These are phyloP conservation scores for Hermaeophaga mercurialis DNA, from an alignment of 2,888 invertebrate species.

Conservation along the genomic window DNA sequence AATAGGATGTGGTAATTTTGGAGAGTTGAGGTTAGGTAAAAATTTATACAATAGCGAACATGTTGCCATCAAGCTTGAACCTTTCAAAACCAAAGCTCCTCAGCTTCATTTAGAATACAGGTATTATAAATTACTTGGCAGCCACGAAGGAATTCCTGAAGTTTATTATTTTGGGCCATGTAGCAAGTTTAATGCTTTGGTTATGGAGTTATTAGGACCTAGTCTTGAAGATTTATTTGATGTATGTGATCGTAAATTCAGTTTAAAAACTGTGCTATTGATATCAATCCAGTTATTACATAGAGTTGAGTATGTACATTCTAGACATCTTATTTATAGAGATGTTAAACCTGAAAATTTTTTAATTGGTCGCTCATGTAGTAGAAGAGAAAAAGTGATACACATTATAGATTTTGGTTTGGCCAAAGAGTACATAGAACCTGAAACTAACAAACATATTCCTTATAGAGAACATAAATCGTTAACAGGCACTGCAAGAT, in stretches of 20 bases:
- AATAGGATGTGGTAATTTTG: conserved; percentile 99
- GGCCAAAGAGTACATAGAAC: conserved; percentile 74
- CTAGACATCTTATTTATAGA: conserved; percentile 97
- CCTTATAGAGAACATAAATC: conserved; percentile 99
- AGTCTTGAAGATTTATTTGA: conserved; percentile 75
- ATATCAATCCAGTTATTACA: conserved; percentile 75
- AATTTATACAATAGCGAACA: conserved; percentile 99
- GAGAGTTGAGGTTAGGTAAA: conserved; percentile 98
- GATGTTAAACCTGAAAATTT: conserved; percentile 99
- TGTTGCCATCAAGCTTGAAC: conserved; percentile 99
- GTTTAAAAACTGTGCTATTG: conserved; percentile 59
- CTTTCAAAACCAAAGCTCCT: conserved; percentile 99
- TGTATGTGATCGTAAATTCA: conserved; percentile 71
- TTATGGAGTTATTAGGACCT: conserved; percentile 73
- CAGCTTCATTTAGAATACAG: conserved; percentile 99
- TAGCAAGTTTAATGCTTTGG: conserved; percentile 74
- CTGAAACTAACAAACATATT: conserved; percentile 99
- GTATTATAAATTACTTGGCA: conserved; percentile 98
- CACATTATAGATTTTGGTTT: conserved; percentile 95
- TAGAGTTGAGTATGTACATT: conserved; percentile 99
- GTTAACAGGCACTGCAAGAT: conserved; percentile 98
- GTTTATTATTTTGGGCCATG: conserved; percentile 76
- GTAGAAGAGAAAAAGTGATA: conserved; percentile 96
- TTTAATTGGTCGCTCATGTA: conserved; percentile 95
- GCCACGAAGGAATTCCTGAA: conserved; percentile 77